A percentile compares a stretch with the other conserved stretches of the same genome.
Conservation (phyloP, 2,113 vertebrate species). For the Saiga tatarica region DNA sequence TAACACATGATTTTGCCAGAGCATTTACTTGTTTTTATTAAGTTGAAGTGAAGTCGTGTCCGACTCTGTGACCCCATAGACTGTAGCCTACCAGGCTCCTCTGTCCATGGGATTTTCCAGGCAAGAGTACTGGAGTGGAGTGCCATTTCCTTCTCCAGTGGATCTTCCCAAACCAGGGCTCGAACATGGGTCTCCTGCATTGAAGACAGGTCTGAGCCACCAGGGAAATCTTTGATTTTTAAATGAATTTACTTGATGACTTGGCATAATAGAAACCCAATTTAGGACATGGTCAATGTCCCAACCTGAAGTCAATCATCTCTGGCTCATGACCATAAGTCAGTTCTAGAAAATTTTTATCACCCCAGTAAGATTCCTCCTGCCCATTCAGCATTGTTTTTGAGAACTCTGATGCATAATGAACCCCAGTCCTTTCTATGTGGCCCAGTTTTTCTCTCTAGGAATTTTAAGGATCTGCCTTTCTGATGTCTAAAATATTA, state of each 20-base stretch:
- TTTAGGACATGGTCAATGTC: neutral
- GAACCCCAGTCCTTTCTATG: constrained; percentile 4
- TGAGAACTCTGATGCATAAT: neutral
- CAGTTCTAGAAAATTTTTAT: constrained; percentile 27
- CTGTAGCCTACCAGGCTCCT: no score
- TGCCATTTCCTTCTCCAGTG: no score
- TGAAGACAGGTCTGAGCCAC: no score
- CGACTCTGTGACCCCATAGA: no score
- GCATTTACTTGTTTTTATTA: neutral
- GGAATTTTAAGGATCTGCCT: neutral
- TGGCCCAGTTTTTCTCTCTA: constrained; percentile 35
- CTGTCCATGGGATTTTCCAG: no score
- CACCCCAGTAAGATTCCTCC: neutral
- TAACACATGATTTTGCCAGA: neutral
- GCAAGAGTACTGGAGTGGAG: no score
- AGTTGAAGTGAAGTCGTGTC: neutral
- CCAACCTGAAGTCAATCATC: neutral
- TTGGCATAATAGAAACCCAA: neutral
- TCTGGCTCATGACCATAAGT: neutral
- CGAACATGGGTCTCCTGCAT: no score
- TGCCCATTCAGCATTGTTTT: neutral
- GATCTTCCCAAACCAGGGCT: no score
- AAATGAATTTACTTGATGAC: neutral
- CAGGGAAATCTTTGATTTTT: neutral
- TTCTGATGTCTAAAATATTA: constrained; percentile 42